Evolutionary conservation across 64 coral and sea anemone species (phyloP).

Genomic region (Hydrozoanthus tunicans): DNA sequence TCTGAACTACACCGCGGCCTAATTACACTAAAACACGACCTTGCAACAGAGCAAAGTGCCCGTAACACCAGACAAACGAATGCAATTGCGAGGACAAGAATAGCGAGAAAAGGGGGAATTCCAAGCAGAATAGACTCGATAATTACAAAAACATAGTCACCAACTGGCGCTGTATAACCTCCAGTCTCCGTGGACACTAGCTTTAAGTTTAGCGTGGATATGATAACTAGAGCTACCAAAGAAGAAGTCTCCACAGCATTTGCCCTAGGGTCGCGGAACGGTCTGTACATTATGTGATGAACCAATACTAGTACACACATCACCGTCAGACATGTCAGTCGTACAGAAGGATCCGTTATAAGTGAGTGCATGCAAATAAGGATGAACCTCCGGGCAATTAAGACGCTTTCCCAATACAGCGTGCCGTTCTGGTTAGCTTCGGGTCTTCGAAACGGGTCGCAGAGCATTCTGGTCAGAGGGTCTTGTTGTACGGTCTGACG

Average conservation of each 20-base stretch:
- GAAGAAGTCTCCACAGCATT: slow-evolving; percentile 71
- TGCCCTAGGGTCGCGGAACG: slow-evolving; percentile 61
- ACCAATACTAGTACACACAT: slow-evolving; percentile 72
- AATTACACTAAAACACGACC: too few relatives aligned
- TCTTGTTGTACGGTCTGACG: background rate
- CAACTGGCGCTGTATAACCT: background rate
- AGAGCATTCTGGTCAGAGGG: slow-evolving; percentile 40
- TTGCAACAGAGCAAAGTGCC: too few relatives aligned
- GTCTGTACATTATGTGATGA: slow-evolving; percentile 62
- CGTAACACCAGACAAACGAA: background rate
- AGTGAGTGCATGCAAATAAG: slow-evolving; percentile 59
- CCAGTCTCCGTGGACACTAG: slow-evolving; percentile 49
- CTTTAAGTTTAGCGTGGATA: slow-evolving; percentile 58
- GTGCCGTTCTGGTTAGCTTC: slow-evolving; percentile 13
- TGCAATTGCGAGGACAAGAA: slow-evolving; percentile 8
- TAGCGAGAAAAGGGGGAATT: background rate
- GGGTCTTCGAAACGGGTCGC: slow-evolving; percentile 59
- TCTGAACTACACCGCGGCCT: too few relatives aligned
- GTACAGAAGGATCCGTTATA: slow-evolving; percentile 57
- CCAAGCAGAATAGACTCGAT: slow-evolving; percentile 16
- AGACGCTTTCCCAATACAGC: slow-evolving; percentile 85
- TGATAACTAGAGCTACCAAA: slow-evolving; percentile 56
- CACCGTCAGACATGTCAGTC: slow-evolving; percentile 46
- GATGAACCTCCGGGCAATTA: slow-evolving; percentile 76
- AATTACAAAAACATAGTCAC: background rate